phyloP scores from a whole-genome alignment of 2,113 vertebrate species.

The Cottus gobio region DNA sequence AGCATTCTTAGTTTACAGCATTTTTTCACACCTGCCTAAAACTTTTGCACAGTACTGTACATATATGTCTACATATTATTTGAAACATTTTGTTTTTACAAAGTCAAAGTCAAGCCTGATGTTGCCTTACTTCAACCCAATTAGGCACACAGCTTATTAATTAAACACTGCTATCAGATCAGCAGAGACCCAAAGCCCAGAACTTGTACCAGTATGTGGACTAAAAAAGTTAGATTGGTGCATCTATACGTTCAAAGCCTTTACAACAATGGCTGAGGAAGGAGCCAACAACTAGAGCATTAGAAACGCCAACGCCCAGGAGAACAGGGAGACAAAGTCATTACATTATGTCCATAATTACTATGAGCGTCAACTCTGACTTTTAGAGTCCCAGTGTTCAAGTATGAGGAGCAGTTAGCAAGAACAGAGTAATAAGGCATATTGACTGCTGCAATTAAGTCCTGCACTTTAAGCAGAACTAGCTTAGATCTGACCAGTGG shows the following conservation, averaged over 20 bases:
- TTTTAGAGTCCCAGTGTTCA: conserved; percentile 57
- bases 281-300: conserved; percentile 13
- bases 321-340: conserved; percentile 32
- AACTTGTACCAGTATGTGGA: too few species aligned
- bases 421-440: conserved; percentile 72
- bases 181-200: too few species aligned
- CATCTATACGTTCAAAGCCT: not conserved
- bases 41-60: too few species aligned
- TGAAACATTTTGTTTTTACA: too few species aligned
- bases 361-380: conserved; percentile 36
- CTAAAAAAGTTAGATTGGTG: too few species aligned
- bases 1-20: too few species aligned
- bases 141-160: too few species aligned
- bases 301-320: conserved; percentile 17
- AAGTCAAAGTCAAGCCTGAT: too few species aligned
- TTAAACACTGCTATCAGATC: too few species aligned
- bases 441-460: conserved; percentile 63
- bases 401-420: conserved; percentile 47
- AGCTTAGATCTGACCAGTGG: conserved; percentile 40
- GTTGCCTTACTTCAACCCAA: too few species aligned
- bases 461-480: conserved; percentile 58
- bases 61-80: too few species aligned
- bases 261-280: not conserved
- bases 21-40: too few species aligned
- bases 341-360: conserved; percentile 60